Base-by-base conservation (phyloP, 2,888 invertebrate species). In the Criorhina ranunculi region DNA sequence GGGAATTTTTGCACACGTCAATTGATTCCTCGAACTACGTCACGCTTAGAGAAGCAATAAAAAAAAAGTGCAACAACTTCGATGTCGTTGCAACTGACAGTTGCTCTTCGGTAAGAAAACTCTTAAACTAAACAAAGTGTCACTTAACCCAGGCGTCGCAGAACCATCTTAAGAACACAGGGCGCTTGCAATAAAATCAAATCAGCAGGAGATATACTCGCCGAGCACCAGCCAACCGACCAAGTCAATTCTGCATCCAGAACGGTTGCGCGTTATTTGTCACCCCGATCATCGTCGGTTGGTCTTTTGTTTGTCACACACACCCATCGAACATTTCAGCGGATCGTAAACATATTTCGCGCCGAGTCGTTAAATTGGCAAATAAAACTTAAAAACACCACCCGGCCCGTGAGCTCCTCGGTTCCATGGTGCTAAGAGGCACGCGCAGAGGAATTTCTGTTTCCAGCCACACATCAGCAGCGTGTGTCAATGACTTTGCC, bases 341-440 rank as follows among this genome's bases (percentile, higher is more conserved):
- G 67, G 78, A 82, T 82, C 82, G 82, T 82, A 73, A 82, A 78
- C n/a, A 59, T 59, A 60, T 19, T 78, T 66, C 67, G 77, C 82
- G 53, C 53, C 59, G 60, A 46, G 57, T 72, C 82, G 53, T 82
- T 62, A 82, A 82, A 77, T 81, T 70, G 24, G 59, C 33, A 29
- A 70, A 53, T 64, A 76, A 76, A 73, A 17, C 42, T 0, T 12
- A 24, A 37, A 42, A 55, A 55, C 33, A 8, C 35, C 31, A 5
- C 7, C 15, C 44, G 24, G 6, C 4, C 59, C 51, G 8, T 33
- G 29, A n/a, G n/a, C n/a, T n/a, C n/a, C 19, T 3, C 6, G 49
- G 15, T 44, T 19, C 8, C 35, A 69, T 33, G 31, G 8, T 1
- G 40, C 29, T 29, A 29, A 12, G 19, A 46, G 24, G 29, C 64